Base-by-base conservation (phyloP, 2,888 invertebrate genomes). In the Opisthograptis luteolata region DNA sequence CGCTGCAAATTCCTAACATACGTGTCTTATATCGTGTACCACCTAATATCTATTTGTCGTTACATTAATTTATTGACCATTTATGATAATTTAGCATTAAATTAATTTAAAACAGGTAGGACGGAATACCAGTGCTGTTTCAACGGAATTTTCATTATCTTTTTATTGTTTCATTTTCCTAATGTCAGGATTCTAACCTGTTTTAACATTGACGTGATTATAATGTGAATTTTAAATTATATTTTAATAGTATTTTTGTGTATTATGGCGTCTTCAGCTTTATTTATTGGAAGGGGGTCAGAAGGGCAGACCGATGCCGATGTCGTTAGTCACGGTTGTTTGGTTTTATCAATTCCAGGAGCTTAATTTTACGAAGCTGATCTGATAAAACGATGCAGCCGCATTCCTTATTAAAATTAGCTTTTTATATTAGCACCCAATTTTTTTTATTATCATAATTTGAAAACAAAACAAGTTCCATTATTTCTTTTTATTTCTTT, bases 21-120 rank as follows among this genome's bases (percentile, higher is more conserved):
- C 61, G 65, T 75, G 73, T 72, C 67, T 63, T 60, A 68, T 68
- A 70, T 60, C 62, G 45, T 73, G 65, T 70, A 69, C 68, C 77
- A 73, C 68, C 75, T 66, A 80, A 86, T 84, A 85, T 79, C 81
- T 79, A 88, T 87, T 88, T 87, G 87, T 87, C 86, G 78, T 80
- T 81, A 80, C 71, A 75, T 73, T 82, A 85, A 89, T 87, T 84
- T 87, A 88, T 82, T 62, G 61, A 59, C 53, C 64, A 67, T 79
- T 80, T 84, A 88, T 88, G 84, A 63, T 71, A 87, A 87, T 85
- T 35, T 13, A 22, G 47, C 39, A 68, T 71, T 39, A 53, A 76
- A 78, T 44, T 44, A 51, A 45, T 67, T 73, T 34, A 55, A 76
- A 78, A 81, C 81, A 70, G 79, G 78, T 81, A 81, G 79, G 73